Evolutionary conservation across 35 echinoderm and acorn worm species (phyloP), one percentile per base, ranked within the genome.

Genomic region (Stichopus chloronotus): DNA sequence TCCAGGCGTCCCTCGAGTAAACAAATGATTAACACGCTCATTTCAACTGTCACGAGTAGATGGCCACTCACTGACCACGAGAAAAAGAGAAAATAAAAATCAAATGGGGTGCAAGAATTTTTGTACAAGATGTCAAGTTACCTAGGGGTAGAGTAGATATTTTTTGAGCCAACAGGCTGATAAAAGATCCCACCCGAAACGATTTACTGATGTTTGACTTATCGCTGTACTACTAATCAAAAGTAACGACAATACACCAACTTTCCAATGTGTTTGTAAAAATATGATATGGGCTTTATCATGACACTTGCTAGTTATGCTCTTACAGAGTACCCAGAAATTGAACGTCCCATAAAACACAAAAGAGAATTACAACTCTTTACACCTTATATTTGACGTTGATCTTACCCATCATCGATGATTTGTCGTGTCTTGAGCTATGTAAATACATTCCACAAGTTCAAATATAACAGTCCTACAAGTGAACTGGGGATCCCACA

Each of bases 11-110:
- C 82, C 82, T 24, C 57, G 82, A 59, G 82, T 58, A 85, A 85
- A 85, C 58, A 85, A 85, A 85, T 85, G 82, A 85, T 85, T 85
- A 85, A 85, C 82, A 85, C 82, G 58, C 82, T 85, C 54, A 85
- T 85, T 85, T 85, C 14, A 85, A 59, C 55, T 85, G 82, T 85
- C 82, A 83, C 17, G 58, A 85, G 82, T 58, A 85, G 55, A 85
- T 85, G 82, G 82, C 58, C 82, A 85, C 55, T 59, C 56, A 85
- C 17, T 14, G 69, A 20, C 69, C 61, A 65, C 10, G 69, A 20
- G 13, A 14, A 20, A 72, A 20, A 72, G 69, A 4, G 20, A 20
- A 10, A 1, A 61, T 10, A 61, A 14, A 10, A 10, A 61, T 10
- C 59, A 7, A 24, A n/a, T 43, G 22, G 69, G 22, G 69, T 72